Base-by-base conservation (phyloP, 2,797 vertebrate species). In the Kryptopterus vitreolus region DNA sequence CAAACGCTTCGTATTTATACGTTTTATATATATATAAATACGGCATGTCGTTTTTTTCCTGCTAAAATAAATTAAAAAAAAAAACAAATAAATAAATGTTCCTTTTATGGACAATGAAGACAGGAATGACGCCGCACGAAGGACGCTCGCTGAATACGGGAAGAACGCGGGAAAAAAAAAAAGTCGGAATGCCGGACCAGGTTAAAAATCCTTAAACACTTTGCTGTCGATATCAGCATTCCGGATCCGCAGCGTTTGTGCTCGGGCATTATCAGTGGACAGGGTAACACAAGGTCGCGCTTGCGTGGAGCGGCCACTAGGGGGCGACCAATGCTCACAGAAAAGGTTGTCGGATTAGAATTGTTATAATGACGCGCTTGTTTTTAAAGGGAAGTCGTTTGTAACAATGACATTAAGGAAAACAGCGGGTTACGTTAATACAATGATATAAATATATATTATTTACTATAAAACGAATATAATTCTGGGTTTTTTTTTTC, bases 221-320 rank as follows among this genome's bases (percentile, higher is more conserved):
- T 53, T 8, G 4, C 22, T 26, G 22, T 12, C 8, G 24, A 50
- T 69, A 69, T 29, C n/a, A 16, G 65, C 9, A 8, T 35, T 63
- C 16, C 46, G 1, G 18, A 26, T 50, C 66, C 18, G 13, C 12
- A 1, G 2, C 2, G 24, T 29, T 48, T 29, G 48, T 5, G 0
- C 46, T 48, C 38, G 6, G 26, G 11, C n/a, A n/a, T 22, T 43
- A 43, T 6, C 26, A 1, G 13, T 3, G 16, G 11, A 16, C 3
- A 16, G 62, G 18, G 62, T 5, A 38, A 22, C 62, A 2, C 2
- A 3, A 24, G 1, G 50, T 50, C n/a, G 80, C 57, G 31, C 13
- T 58, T 77, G 9, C 68, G 15, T 20, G 16, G 13, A 26, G 22
- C 46, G 57, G 26, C 65, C 82, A 80, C 72, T 48, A 80, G 82